These are phyloP conservation scores for Zapornia atra DNA, from an alignment of 2,113 vertebrate species.

Conservation along the genomic window DNA sequence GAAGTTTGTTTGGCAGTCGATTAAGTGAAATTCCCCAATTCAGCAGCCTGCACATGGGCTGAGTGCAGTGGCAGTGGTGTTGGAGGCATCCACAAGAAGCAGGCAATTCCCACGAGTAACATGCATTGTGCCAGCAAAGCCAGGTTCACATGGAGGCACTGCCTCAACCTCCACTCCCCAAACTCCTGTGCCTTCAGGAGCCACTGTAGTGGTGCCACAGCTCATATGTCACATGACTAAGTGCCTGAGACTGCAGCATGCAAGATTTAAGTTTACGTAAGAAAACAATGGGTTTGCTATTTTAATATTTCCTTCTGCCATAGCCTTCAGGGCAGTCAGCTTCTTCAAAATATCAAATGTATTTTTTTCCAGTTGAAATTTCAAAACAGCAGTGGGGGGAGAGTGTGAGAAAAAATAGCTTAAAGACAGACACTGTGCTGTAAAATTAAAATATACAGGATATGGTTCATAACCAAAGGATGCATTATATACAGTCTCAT, in stretches of 20 bases:
- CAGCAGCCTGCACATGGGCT: too few relatives aligned
- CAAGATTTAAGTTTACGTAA: background rate
- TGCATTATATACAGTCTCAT: background rate
- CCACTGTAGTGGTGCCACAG: fast-evolving
- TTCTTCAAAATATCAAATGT: background rate
- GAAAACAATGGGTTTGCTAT: background rate
- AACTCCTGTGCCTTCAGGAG: background rate
- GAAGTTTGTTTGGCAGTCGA: background rate
- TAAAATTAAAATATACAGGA: background rate
- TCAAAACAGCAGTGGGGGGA: background rate
- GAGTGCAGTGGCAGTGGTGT: background rate
- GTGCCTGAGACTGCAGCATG: background rate
- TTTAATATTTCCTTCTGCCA: background rate
- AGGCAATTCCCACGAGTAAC: background rate
- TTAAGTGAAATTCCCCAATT: background rate
- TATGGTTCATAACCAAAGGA: background rate
- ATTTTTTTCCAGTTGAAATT: background rate
- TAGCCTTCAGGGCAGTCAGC: background rate
- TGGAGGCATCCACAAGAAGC: fast-evolving
- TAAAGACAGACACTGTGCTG: background rate
- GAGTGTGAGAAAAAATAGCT: fast-evolving
- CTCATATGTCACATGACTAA: background rate
- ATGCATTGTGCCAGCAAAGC: fast-evolving
- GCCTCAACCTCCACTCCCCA: background rate
- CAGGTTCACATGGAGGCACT: fast-evolving